Conservation (phyloP, 2,797 vertebrate genomes). For the Sphenodon punctatus region DNA sequence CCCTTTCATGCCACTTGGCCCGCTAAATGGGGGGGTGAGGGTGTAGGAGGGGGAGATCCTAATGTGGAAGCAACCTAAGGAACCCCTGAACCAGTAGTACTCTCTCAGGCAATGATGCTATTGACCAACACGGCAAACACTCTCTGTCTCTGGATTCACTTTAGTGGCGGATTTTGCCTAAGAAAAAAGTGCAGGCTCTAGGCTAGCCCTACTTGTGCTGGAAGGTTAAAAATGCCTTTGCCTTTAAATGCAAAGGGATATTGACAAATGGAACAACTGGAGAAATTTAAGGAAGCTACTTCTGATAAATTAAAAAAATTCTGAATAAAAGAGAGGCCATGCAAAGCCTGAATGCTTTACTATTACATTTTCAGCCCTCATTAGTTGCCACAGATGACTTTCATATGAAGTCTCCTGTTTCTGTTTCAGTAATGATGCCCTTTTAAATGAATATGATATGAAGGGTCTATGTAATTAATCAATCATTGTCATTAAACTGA, state of each 20-base stretch:
- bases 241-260: neutral
- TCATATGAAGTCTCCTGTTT: conserved; percentile 4
- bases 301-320: neutral
- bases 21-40: too few relatives aligned
- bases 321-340: neutral
- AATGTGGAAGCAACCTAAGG: too few relatives aligned
- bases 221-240: neutral
- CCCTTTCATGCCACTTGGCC: neutral
- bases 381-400: neutral
- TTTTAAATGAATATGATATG: conserved; percentile 2
- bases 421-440: conserved; percentile 11
- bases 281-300: neutral
- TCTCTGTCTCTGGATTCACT: too few relatives aligned
- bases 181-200: neutral
- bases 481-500: neutral
- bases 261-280: neutral
- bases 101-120: neutral
- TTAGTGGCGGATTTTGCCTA: neutral
- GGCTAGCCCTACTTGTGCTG: neutral
- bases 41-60: too few relatives aligned
- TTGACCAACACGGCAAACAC: too few relatives aligned
- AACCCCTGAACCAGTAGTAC: neutral
- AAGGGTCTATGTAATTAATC: conserved; percentile 9
- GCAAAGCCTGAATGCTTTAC: neutral
- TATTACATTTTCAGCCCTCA: neutral